Base-by-base conservation (phyloP, 2,113 vertebrate genomes). In the Gallinago undulata region DNA sequence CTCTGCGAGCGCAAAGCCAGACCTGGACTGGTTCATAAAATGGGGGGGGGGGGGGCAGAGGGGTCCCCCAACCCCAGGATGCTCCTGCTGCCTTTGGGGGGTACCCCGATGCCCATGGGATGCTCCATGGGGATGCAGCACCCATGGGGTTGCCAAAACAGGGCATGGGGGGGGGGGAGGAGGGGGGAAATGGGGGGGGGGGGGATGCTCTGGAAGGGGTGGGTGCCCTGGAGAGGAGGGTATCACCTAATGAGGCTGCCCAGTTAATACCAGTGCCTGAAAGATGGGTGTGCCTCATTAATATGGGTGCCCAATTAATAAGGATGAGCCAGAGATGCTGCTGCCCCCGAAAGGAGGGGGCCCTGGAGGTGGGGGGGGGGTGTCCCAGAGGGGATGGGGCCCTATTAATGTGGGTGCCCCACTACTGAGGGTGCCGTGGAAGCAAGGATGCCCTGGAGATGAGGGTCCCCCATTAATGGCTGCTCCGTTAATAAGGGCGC, bases 11-110 rank as follows among this genome's bases (percentile, higher is more conserved):
- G 5, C 77, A 35, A 55, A 72, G 9, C 31, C 67, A 9, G 84
- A n/a, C 41, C 80, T 1, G 15, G 87, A 76, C 90, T 37, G 1
- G 31, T 55, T 64, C 76, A 5, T 7, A 6, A 10, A 28, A 63
- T 39, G 4, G 3, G 17, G 8, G 31, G 63, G 33, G 45, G 41
- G 41, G 41, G 47, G 10, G 10, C 50, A 21, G 41, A 6, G 76
- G 10, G 62, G 43, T 41, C 28, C 62, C 51, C 37, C 45, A 17
- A 1, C 3, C 41, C 28, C 41, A 12, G 37, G 55, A 4, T 2
- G 2, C 11, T 22, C 60, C 1, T 1, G 10, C 60, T 53, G 33
- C 55, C 7, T n/a, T 39, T 0, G 5, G 62, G 63, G 47, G 63
- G 47, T 57, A 4, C 33, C 50, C 63, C 3, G 5, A 0, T 19